These are phyloP conservation scores for Drosophila prostipennis DNA, from an alignment of 2,888 invertebrate species.

Conservation along the genomic window DNA sequence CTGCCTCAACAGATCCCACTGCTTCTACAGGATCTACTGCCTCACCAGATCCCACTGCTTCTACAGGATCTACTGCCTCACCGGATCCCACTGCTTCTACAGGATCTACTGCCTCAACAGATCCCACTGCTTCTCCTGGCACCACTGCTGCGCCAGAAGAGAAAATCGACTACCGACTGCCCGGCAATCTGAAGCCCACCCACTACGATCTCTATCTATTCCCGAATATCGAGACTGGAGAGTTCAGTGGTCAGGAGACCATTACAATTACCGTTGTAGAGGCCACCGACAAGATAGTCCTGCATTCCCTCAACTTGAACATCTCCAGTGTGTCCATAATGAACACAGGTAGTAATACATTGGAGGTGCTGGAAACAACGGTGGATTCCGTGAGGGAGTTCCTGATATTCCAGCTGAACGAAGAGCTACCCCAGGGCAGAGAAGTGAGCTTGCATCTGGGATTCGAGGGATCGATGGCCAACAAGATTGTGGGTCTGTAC, in stretches of 20 bases:
- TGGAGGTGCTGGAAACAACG: constrained; percentile 50
- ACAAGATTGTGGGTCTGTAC: constrained; percentile 91
- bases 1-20: too few species aligned
- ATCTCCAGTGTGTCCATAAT: constrained; percentile 76
- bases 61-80: too few species aligned
- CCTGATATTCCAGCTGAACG: constrained; percentile 72
- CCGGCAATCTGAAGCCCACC: constrained; percentile 86
- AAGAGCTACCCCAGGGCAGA: constrained; percentile 47
- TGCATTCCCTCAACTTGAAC: constrained; percentile 87
- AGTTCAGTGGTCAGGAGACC: constrained; percentile 86
- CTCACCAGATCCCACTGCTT: too few species aligned
- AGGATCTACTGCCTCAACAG: too few species aligned
- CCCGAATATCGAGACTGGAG: constrained; percentile 87
- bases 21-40: too few species aligned
- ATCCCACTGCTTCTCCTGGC: constrained; percentile 2
- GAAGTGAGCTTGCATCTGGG: constrained; percentile 59
- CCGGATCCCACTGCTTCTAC: too few species aligned
- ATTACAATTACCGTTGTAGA: constrained; percentile 85
- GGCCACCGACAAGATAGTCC: constrained; percentile 85
- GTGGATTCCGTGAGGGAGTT: constrained; percentile 77
- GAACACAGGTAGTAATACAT: constrained; percentile 57
- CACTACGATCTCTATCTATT: constrained; percentile 89
- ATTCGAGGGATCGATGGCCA: constrained; percentile 88
- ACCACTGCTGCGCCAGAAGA: constrained; percentile 43
- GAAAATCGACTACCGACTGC: constrained; percentile 85